Percentiles rank a stretch among this genome's conserved stretches.
These are phyloP conservation scores for Anthopleura xanthogrammica DNA, from an alignment of 92 coral and sea anemone genomes.

Conservation along the genomic window DNA sequence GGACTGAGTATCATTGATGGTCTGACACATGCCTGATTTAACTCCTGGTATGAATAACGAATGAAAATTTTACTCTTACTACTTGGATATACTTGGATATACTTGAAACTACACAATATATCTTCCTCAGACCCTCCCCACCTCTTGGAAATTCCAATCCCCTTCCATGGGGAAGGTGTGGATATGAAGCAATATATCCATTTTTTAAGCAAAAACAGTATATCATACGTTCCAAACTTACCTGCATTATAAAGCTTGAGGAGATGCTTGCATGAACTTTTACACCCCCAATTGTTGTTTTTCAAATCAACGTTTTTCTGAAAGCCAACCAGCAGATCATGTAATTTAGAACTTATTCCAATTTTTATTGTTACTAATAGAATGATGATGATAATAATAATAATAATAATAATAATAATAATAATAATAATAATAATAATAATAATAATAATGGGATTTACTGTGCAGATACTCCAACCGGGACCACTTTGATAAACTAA, in stretches of 20 bases:
- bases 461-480: too few species aligned
- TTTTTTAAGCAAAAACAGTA: too few species aligned
- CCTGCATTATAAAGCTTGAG: conserved; percentile 29
- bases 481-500: too few species aligned
- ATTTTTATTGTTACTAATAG: too few species aligned
- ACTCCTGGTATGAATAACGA: not conserved
- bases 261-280: conserved; percentile 36
- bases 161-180: too few species aligned
- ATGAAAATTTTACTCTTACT: not conserved
- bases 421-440: too few species aligned
- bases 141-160: too few species aligned
- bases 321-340: not conserved
- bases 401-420: too few species aligned
- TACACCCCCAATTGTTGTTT: not conserved
- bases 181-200: too few species aligned
- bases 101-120: not conserved
- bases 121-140: too few species aligned
- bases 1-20: not conserved
- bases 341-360: not conserved
- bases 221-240: not conserved
- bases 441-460: too few species aligned
- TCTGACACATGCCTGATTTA: not conserved
- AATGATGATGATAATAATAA: too few species aligned
- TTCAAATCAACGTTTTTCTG: not conserved
- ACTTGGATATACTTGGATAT: not conserved